Percentiles rank a stretch among this genome's conserved stretches.
Conservation (phyloP, 1,140 invertebrate species). For the Centruroides sculpturatus region DNA sequence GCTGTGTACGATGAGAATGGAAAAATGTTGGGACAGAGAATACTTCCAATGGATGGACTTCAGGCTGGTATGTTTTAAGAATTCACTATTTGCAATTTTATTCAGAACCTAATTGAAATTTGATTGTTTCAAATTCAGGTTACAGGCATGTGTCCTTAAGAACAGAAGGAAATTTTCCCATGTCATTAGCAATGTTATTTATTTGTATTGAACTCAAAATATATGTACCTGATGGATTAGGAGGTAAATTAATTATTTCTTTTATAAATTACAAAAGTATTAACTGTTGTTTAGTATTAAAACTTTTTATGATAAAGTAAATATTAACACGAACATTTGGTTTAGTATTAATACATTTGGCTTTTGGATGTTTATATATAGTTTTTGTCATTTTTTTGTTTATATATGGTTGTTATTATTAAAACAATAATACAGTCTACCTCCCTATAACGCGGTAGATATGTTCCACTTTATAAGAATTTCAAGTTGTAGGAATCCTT, state of each 20-base stretch:
- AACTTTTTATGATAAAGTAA: no score
- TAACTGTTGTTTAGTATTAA: no score
- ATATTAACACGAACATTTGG: no score
- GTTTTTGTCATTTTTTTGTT: no score
- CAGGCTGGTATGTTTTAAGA: conserved; percentile 48
- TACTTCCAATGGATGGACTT: conserved; percentile 91
- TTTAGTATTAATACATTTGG: no score
- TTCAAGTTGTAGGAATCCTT: no score
- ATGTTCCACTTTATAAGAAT: no score
- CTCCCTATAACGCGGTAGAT: no score
- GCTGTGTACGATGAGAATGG: conserved; percentile 98
- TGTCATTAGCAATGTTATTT: conserved; percentile 96
- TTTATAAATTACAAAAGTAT: neutral
- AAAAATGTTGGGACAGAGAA: conserved; percentile 90
- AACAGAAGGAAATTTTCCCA: conserved; percentile 97
- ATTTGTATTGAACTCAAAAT: conserved; percentile 99
- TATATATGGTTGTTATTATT: no score
- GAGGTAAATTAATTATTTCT: conserved; percentile 44
- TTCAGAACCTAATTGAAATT: neutral
- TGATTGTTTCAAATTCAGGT: conserved; percentile 27
- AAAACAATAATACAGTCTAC: no score
- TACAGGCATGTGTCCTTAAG: conserved; percentile 94
- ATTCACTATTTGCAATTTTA: neutral
- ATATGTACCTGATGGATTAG: conserved; percentile 97
- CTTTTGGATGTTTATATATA: no score